Percentiles rank a stretch among this genome's conserved stretches.
phyloP scores from a whole-genome alignment of 2,888 invertebrate species.

The Erebia epiphron region DNA sequence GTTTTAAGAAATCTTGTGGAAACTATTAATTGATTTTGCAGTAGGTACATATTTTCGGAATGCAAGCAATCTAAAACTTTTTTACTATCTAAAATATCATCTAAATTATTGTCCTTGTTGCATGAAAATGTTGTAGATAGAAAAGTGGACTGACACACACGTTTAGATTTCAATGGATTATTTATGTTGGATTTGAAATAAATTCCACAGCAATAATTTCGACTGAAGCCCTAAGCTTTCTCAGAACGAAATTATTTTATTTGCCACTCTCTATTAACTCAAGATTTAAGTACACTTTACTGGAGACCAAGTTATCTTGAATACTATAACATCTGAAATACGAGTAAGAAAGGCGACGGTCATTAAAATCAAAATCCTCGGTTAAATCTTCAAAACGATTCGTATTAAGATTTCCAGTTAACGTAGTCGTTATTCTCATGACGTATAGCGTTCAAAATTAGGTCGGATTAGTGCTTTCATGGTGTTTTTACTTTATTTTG shows the following conservation, averaged over 20 bases:
- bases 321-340: background rate
- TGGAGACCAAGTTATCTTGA: background rate
- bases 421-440: slow-evolving; percentile 62
- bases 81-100: too few species aligned
- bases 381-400: slow-evolving; percentile 48
- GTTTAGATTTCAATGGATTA: background rate
- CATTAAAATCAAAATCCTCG: slow-evolving; percentile 43
- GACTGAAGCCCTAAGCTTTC: background rate
- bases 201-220: background rate
- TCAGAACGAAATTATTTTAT: background rate
- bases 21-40: too few species aligned
- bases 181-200: background rate
- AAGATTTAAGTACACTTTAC: background rate
- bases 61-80: too few species aligned
- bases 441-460: slow-evolving; percentile 68
- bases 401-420: slow-evolving; percentile 57
- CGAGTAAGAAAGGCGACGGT: slow-evolving; percentile 47
- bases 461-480: slow-evolving; percentile 72
- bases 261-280: background rate
- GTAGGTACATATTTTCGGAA: too few species aligned
- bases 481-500: slow-evolving; percentile 54
- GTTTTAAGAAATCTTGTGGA: too few species aligned
- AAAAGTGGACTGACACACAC: too few species aligned
- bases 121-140: too few species aligned
- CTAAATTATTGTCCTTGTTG: too few species aligned